phyloP scores from a whole-genome alignment of 2,113 vertebrate genomes.

The Pao palembangensis region DNA sequence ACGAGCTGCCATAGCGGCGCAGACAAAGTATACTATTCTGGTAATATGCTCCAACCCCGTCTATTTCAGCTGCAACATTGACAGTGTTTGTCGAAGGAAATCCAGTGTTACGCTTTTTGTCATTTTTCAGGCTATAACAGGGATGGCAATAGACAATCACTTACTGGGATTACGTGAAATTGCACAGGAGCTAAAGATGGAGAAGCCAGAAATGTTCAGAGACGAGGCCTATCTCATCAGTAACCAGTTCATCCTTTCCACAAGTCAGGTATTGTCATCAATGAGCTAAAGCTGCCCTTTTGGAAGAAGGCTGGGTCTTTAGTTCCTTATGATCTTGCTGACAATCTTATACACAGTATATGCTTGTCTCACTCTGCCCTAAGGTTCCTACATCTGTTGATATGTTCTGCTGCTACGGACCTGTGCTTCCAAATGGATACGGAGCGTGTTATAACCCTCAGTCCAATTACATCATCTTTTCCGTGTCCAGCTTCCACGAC shows the following conservation, averaged over 20 bases:
- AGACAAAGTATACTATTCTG: slow-evolving; percentile 88
- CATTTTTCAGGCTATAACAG: slow-evolving; percentile 83
- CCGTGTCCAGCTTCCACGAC: slow-evolving; percentile 88
- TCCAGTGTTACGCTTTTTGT: background rate
- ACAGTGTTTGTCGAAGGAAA: slow-evolving; percentile 1
- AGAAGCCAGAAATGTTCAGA: slow-evolving; percentile 87
- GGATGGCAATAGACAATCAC: slow-evolving; percentile 97
- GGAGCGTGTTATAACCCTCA: slow-evolving; percentile 94
- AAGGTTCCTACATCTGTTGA: slow-evolving; percentile 92
- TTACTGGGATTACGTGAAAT: slow-evolving; percentile 87
- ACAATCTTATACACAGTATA: background rate
- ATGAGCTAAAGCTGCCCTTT: slow-evolving; percentile 1
- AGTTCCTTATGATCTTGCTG: no score
- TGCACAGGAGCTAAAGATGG: slow-evolving; percentile 79
- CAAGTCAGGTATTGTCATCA: slow-evolving; percentile 85
- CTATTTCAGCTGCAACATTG: background rate
- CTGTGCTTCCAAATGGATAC: slow-evolving; percentile 89
- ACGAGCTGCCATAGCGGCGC: slow-evolving; percentile 81
- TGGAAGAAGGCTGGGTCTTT: no score
- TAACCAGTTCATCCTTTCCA: slow-evolving; percentile 91
- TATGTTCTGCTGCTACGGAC: slow-evolving; percentile 98
- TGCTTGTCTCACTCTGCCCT: slow-evolving; percentile 15
- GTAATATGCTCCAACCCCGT: slow-evolving; percentile 67
- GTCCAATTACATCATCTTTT: slow-evolving; percentile 86
- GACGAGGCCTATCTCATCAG: slow-evolving; percentile 86